Percentiles rank a stretch among this genome's conserved stretches.
Evolutionary conservation across 2,888 invertebrate genomes (phyloP).

Genomic region (Leptopilina myrica): DNA sequence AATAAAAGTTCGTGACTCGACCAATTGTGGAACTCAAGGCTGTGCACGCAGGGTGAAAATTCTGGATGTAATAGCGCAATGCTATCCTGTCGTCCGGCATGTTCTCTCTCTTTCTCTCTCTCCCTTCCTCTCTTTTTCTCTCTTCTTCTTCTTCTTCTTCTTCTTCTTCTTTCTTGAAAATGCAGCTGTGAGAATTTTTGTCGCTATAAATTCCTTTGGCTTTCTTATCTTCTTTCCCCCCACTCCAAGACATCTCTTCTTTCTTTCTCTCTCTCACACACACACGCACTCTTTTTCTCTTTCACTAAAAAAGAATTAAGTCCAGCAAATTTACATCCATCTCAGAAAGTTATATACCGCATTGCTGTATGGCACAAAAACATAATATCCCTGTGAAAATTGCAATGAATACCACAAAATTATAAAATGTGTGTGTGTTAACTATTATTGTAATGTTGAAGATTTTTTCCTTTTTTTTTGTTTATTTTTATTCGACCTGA

Average conservation of each 20-base stretch:
- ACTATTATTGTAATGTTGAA: no score
- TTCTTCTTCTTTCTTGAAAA: background rate
- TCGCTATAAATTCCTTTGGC: background rate
- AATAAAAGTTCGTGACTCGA: slow-evolving; percentile 40
- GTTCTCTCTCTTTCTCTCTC: background rate
- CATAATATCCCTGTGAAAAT: background rate
- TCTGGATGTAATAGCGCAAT: slow-evolving; percentile 26
- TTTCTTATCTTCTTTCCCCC: background rate
- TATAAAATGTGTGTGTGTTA: background rate
- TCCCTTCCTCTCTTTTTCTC: background rate
- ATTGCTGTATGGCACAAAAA: background rate
- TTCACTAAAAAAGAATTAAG: slow-evolving; percentile 1
- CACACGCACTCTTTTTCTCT: background rate
- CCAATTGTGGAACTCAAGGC: slow-evolving; percentile 37
- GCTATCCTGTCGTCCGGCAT: slow-evolving; percentile 27
- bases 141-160: background rate
- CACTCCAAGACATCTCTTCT: no score
- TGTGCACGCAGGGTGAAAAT: slow-evolving; percentile 26
- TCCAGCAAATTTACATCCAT: background rate
- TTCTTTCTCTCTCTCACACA: background rate
- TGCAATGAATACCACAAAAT: slow-evolving; percentile 8
- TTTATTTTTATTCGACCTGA: no score
- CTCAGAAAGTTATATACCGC: background rate
- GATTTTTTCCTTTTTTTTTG: no score
- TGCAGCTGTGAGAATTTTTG: slow-evolving; percentile 25